These are phyloP conservation scores for Heteromyza rotundicornis DNA, from an alignment of 2,888 invertebrate genomes.

Conservation along the genomic window DNA sequence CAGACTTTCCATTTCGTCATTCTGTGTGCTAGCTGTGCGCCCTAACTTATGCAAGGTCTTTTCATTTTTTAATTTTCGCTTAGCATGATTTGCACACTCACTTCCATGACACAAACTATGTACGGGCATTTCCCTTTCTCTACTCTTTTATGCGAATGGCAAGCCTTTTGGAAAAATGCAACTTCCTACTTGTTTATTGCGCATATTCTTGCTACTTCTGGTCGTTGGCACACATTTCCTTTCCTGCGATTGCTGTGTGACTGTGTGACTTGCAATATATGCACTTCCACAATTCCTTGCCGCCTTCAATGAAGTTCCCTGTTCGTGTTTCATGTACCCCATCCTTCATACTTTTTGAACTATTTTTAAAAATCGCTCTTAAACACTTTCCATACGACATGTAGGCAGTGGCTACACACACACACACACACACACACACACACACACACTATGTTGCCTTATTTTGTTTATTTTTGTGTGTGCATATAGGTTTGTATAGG, in stretches of 20 bases:
- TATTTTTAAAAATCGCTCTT: neutral
- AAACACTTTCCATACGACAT: constrained; percentile 1
- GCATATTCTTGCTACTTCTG: constrained; percentile 7
- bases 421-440: neutral
- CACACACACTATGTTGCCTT: no score
- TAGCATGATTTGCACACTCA: no score
- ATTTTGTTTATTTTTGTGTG: neutral
- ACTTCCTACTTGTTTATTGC: neutral
- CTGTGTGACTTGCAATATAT: no score
- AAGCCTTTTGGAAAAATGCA: neutral
- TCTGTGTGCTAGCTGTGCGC: constrained; percentile 18
- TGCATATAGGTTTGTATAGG: neutral
- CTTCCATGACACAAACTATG: neutral
- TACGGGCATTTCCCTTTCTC: no score
- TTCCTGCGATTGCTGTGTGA: no score
- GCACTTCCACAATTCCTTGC: neutral
- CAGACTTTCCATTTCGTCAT: no score
- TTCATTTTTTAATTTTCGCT: neutral
- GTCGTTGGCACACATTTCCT: constrained; percentile 34
- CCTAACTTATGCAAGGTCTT: constrained; percentile 18
- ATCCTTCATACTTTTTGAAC: neutral
- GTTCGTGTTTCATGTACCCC: neutral
- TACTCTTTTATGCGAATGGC: no score
- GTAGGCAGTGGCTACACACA: neutral
- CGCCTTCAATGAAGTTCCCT: neutral